Conservation (phyloP, 2,797 vertebrate species). For the Cyprinodon diabolis region DNA sequence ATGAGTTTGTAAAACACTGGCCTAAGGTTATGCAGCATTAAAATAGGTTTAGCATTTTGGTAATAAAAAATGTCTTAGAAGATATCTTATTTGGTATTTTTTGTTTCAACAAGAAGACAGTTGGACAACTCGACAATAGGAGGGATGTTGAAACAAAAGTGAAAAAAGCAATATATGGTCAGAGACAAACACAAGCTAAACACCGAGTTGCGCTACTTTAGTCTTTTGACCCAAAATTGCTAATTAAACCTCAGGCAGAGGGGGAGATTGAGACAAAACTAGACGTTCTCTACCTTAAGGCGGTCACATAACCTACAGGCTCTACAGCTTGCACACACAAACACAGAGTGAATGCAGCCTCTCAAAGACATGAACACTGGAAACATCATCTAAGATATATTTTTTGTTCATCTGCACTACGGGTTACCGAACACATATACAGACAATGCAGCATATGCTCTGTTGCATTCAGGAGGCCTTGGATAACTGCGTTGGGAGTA, state of each 20-base stretch:
- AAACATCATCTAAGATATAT: conserved; percentile 57
- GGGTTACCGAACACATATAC: conserved; percentile 66
- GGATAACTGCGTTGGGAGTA: conserved; percentile 64
- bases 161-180: conserved; percentile 8
- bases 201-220: conserved; percentile 63
- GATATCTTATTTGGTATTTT: not conserved
- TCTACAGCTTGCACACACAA: conserved; percentile 30
- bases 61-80: not conserved
- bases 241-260: conserved; percentile 70
- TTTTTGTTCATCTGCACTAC: conserved; percentile 42
- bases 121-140: not conserved
- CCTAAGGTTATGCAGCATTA: not conserved
- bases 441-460: conserved; percentile 62
- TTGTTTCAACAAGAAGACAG: not conserved
- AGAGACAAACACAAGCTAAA: conserved; percentile 58
- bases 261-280: conserved; percentile 70
- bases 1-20: not conserved
- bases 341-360: conserved; percentile 2
- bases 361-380: conserved; percentile 27
- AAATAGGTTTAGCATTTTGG: not conserved
- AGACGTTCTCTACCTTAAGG: conserved; percentile 55
- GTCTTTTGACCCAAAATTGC: conserved; percentile 68
- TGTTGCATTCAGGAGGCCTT: conserved; percentile 48
- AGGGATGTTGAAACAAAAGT: not conserved
- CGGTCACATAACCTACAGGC: conserved; percentile 51